These are phyloP conservation scores for Nomada fucata DNA, from an alignment of 2,888 invertebrate species.

Conservation along the genomic window DNA sequence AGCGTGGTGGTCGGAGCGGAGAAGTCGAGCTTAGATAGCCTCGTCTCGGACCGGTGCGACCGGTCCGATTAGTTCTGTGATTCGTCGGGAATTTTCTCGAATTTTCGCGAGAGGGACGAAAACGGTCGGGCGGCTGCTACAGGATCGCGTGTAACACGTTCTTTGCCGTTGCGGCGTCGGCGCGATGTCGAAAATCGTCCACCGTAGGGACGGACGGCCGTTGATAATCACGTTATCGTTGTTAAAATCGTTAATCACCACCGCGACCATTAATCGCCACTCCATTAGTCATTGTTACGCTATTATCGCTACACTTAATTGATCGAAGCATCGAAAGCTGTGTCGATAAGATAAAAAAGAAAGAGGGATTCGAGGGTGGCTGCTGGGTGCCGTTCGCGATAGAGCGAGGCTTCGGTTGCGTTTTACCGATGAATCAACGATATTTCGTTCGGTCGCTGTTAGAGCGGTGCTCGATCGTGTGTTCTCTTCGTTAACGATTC, in stretches of 20 bases:
- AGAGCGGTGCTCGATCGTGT: neutral
- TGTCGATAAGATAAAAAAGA: neutral
- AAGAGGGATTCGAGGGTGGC: conserved; percentile 14
- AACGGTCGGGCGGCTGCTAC: neutral
- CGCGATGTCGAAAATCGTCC: conserved; percentile 17
- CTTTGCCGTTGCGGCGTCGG: neutral
- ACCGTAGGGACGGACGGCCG: conserved; percentile 30
- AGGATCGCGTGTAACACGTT: neutral
- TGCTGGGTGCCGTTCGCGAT: conserved; percentile 69
- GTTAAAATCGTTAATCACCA: conserved; percentile 49
- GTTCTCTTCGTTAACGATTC: neutral
- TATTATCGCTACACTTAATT: conserved; percentile 58
- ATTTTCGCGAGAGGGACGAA: neutral
- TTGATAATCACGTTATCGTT: conserved; percentile 43
- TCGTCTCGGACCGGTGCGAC: conserved; percentile 10
- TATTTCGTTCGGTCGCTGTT: conserved; percentile 25
- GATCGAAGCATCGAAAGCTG: conserved; percentile 29
- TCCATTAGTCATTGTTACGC: conserved; percentile 60
- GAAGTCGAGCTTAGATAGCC: conserved; percentile 12
- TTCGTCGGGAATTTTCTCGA: neutral
- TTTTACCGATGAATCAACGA: conserved; percentile 27
- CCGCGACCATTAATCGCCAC: conserved; percentile 52
- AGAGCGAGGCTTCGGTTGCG: conserved; percentile 39
- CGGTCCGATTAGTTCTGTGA: conserved; percentile 26
- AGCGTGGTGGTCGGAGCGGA: conserved; percentile 12